Evolutionary conservation across 2,888 invertebrate species (phyloP), one percentile per base, ranked within the genome.

Genomic region (Cantharis nigra): DNA sequence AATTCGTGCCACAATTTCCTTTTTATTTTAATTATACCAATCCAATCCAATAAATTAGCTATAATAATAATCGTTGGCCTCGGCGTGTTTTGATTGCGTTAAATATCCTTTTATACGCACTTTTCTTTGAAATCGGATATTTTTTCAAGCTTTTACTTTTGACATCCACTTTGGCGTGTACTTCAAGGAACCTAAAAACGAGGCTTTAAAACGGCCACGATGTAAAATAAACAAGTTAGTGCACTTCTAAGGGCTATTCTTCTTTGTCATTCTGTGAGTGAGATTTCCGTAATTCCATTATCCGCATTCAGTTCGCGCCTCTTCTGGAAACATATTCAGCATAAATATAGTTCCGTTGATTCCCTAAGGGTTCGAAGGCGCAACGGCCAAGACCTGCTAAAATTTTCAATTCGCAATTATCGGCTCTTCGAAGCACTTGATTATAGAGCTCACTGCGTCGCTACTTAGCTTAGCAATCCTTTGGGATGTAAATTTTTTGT

Each of bases 361-460:
- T 85, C 85, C 85, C 85, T 80, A 78, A 83, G 83, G 86, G 83
- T 83, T 72, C 80, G 78, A 82, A 81, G 82, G 82, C 83, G 83
- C 83, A 81, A 81, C 84, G 84, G 83, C 83, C 83, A 83, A 82
- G 82, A 85, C 84, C 84, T 85, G 85, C 84, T 83, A 83, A 86
- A 86, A 86, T 85, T 86, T 85, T 85, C 86, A 86, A 86, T 86
- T 85, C 84, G 82, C 86, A 86, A 86, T 86, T 86, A 85, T 84
- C 84, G 82, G 80, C 81, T 81, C 80, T 79, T 73, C 77, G 72
- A 79, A 75, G 77, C 75, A 76, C 77, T 74, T 78, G 79, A 79
- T 79, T 79, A 79, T 79, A 77, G 79, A 74, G 74, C 77, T 77
- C 77, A 72, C 75, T 26, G 72, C 75, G 70, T 67, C 30, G 72